phyloP scores from a whole-genome alignment of 2,113 vertebrate genomes.

The Gasterosteus aculeatus region DNA sequence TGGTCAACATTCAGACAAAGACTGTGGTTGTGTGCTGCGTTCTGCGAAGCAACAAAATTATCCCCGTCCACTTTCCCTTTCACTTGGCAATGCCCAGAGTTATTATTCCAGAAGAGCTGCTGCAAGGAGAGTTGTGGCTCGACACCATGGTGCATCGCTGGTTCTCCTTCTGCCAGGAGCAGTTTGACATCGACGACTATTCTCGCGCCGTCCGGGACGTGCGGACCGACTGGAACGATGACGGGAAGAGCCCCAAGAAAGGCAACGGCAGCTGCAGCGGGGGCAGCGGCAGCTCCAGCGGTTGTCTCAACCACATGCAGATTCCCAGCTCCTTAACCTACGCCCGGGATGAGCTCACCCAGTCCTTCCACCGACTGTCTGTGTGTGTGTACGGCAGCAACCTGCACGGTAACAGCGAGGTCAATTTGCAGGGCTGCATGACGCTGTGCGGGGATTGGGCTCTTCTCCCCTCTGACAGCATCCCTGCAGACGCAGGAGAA shows the following conservation, averaged over 20 bases:
- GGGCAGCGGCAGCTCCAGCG: constrained; percentile 66
- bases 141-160: constrained; percentile 93
- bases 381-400: constrained; percentile 98
- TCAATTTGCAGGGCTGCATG: constrained; percentile 94
- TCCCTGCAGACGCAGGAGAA: constrained; percentile 87
- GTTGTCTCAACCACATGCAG: constrained; percentile 86
- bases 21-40: constrained; percentile 95
- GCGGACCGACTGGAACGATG: constrained; percentile 91
- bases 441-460: constrained; percentile 90
- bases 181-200: constrained; percentile 97
- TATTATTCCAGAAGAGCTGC: constrained; percentile 89
- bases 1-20: constrained; percentile 97
- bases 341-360: constrained; percentile 93
- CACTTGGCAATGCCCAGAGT: constrained; percentile 90
- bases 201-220: constrained; percentile 94
- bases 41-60: constrained; percentile 89
- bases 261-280: constrained; percentile 66
- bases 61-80: constrained; percentile 94
- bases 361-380: constrained; percentile 96
- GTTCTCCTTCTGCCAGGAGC: constrained; percentile 93
- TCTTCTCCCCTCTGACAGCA: constrained; percentile 84
- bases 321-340: constrained; percentile 93
- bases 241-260: constrained; percentile 94
- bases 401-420: constrained; percentile 95
- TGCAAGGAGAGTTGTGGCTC: constrained; percentile 90